These are phyloP conservation scores for Australoheros facetus DNA, from an alignment of 2,797 vertebrate species.

Conservation along the genomic window DNA sequence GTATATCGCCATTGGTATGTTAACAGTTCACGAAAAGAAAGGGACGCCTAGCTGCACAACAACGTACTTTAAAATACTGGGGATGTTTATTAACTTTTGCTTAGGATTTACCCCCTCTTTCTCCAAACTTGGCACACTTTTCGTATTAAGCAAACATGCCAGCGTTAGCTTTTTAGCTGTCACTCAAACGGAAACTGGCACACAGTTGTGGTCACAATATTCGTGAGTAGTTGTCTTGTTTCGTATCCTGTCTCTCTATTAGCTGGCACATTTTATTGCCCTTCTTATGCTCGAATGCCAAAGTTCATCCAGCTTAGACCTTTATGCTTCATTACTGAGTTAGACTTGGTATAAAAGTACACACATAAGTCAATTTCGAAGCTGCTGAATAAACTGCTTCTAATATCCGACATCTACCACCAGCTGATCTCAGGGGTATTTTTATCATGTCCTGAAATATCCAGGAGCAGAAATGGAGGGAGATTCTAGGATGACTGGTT, in stretches of 20 bases:
- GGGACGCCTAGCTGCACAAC: not conserved
- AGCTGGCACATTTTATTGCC: conserved; percentile 23
- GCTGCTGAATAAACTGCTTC: conserved; percentile 29
- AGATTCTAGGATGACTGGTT: conserved; percentile 35
- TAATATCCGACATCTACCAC: conserved; percentile 12
- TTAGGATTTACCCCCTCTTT: not conserved
- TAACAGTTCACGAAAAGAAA: not conserved
- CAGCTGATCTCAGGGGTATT: conserved; percentile 74
- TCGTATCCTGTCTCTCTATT: conserved; percentile 19
- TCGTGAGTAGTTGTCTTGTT: conserved; percentile 7
- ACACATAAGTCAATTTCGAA: not conserved
- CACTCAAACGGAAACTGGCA: not conserved
- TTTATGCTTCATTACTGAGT: conserved; percentile 12
- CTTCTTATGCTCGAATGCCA: conserved; percentile 4
- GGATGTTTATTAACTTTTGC: not conserved
- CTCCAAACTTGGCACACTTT: not conserved
- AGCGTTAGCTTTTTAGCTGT: not conserved
- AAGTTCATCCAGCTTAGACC: conserved; percentile 39
- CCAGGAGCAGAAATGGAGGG: conserved; percentile 31
- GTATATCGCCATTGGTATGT: conserved; percentile 86
- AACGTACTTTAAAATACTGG: not conserved
- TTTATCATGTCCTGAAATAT: conserved; percentile 76
- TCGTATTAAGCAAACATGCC: not conserved
- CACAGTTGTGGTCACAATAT: conserved; percentile 3
- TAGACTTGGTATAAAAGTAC: not conserved